phyloP scores from a whole-genome alignment of 53 echinoderm and acorn worm genomes.

The Holothuria scabra region DNA sequence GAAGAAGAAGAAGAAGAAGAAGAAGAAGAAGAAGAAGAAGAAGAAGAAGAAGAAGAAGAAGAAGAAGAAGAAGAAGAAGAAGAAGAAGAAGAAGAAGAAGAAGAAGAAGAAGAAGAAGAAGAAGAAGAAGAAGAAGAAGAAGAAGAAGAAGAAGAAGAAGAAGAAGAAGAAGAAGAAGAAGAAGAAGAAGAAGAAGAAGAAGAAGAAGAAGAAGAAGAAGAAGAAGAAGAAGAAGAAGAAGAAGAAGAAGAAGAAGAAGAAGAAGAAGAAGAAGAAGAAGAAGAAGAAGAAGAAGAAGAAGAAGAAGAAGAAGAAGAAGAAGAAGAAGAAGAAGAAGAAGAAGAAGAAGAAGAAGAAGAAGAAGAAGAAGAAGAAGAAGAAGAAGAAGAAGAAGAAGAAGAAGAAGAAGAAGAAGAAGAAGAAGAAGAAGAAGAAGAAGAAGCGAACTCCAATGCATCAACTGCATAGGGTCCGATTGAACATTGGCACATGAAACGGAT shows the following conservation, averaged over 20 bases:
- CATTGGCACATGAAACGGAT: too few relatives aligned
- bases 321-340: background rate
- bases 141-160: background rate
- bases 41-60: background rate
- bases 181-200: background rate
- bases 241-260: background rate
- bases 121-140: background rate
- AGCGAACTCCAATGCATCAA: background rate
- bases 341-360: background rate
- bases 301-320: background rate
- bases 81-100: background rate
- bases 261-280: background rate
- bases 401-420: slow-evolving; percentile 8
- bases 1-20: background rate
- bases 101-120: background rate
- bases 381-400: background rate
- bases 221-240: background rate
- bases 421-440: background rate
- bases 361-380: background rate
- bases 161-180: background rate
- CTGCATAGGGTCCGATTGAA: too few relatives aligned
- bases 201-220: background rate
- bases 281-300: background rate
- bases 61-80: background rate
- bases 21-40: background rate